Base-by-base conservation (phyloP, 2,797 vertebrate species). In the Scolopax bukidnonensis region DNA sequence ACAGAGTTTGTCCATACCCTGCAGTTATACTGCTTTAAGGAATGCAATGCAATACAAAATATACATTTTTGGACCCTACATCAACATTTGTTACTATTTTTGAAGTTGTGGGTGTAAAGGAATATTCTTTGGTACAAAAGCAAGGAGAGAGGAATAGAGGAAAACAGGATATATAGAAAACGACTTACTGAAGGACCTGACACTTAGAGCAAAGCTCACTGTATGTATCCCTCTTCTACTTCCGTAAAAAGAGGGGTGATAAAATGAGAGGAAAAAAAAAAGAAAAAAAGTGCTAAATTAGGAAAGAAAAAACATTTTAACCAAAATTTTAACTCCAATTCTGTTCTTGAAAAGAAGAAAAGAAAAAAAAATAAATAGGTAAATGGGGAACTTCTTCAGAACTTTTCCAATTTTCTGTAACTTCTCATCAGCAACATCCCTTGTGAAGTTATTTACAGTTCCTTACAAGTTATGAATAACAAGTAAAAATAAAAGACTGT, bases 391-490 rank as follows among this genome's bases (percentile, higher is more conserved):
- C 21, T 84, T 67, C 11, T 16, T 24, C 33, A 74, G 53, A 94
- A 94, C 78, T 84, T 92, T 84, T 86, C 63, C 60, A 79, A 71
- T 81, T 92, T 90, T 63, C 53, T 75, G 0, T 27, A 68, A 27
- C 84, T 84, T 60, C 59, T 77, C 87, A 84, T 87, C 69, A 84
- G 65, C 61, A 83, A 63, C 43, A 84, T 84, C 43, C 30, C 28
- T 78, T 94, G 80, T 70, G 65, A 95, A 95, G 79, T 82, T 91
- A 95, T 96, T 95, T 94, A 93, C 95, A 94, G 71, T 77, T 91
- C 63, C 53, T 76, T 87, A 54, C 48, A 41, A 43, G 83, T 80
- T 84, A 89, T 82, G 94, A 96, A 93, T 94, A 96, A 88, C 94
- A 90, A 91, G 51, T 16, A 63, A 95, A 96, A 96, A 83, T 80